Percentiles rank a stretch among this genome's conserved stretches.
Evolutionary conservation across 2,113 vertebrate species (phyloP).

Genomic region (Gobius niger): DNA sequence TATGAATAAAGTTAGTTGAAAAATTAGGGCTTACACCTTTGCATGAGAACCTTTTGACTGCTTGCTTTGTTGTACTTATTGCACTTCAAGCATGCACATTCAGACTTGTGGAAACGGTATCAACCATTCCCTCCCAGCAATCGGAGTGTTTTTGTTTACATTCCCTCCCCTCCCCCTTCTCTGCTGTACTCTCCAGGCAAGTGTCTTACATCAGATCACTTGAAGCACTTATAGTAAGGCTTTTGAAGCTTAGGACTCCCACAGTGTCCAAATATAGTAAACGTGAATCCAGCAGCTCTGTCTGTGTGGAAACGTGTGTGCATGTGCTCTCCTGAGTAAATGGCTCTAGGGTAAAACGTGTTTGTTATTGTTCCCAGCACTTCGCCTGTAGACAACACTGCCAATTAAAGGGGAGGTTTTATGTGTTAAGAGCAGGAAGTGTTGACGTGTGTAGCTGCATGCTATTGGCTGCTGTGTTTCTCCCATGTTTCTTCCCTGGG

Average conservation of each 20-base stretch:
- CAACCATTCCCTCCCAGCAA: slow-evolving; percentile 14
- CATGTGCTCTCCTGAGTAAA: slow-evolving; percentile 59
- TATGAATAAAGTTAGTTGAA: neutral
- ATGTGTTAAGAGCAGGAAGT: slow-evolving; percentile 73
- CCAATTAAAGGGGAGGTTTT: slow-evolving; percentile 75
- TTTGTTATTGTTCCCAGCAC: slow-evolving; percentile 76
- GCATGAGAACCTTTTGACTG: neutral
- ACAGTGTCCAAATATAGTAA: slow-evolving; percentile 73
- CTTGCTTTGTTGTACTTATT: neutral
- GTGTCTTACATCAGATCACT: slow-evolving; percentile 65
- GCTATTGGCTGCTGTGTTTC: slow-evolving; percentile 58
- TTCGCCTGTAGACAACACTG: slow-evolving; percentile 67
- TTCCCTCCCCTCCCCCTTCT: slow-evolving; percentile 13
- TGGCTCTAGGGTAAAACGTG: slow-evolving; percentile 66
- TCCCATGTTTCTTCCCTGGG: slow-evolving; percentile 53
- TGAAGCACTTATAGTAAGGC: slow-evolving; percentile 65
- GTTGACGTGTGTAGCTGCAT: slow-evolving; percentile 60
- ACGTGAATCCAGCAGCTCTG: slow-evolving; percentile 50
- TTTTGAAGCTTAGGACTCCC: slow-evolving; percentile 70
- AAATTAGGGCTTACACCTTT: neutral
- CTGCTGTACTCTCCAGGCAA: slow-evolving; percentile 39
- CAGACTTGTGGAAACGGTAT: slow-evolving; percentile 22
- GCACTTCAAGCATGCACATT: neutral
- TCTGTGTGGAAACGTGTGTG: slow-evolving; percentile 40
- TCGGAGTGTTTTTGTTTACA: slow-evolving; percentile 59